Evolutionary conservation across 2,888 invertebrate species (phyloP), one percentile per base, ranked within the genome.

Genomic region (Chrysolina haemoptera): DNA sequence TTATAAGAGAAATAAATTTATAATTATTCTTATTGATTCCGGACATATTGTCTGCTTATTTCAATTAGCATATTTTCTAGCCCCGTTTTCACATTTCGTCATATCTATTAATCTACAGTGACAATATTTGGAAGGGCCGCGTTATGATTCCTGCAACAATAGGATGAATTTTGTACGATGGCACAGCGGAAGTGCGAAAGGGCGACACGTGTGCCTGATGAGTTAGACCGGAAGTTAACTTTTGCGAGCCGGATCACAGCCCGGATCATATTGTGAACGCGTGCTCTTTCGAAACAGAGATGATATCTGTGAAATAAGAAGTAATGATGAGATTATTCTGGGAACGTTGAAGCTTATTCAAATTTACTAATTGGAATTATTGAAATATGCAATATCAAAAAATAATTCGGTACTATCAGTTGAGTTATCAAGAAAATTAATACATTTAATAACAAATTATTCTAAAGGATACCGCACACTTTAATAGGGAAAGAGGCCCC

Each of bases 121-220:
- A 66, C 71, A 75, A 65, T 71, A 71, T 71, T 65, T 75, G 68
- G 62, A 68, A 75, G 69, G 68, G 64, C 69, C 59, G 63, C 67
- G 71, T 18, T 48, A 20, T 48, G 50, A 68, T 64, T 68, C 41
- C 66, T 35, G 50, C 75, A 65, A 75, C 74, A 78, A 72, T 70
- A 41, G 75, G 64, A 76, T 67, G 72, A 66, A 73, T 74, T n/a
- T n/a, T 69, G 77, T 67, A 77, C 82, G 74, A 67, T 71, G 70
- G 72, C 71, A 62, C 70, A 70, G 46, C 85, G 87, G 87, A 87
- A 85, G 83, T 83, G 80, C 71, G 82, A 85, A 70, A 85, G 85
- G 83, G 83, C 84, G 86, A 80, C 87, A 86, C 87, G 87, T 86
- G 87, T 82, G 80, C 81, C 78, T 79, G 85, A 86, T 84, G 84